Percentiles rank a stretch among this genome's conserved stretches.
phyloP scores from a whole-genome alignment of 2,113 vertebrate species.

The Pedionomus torquatus region DNA sequence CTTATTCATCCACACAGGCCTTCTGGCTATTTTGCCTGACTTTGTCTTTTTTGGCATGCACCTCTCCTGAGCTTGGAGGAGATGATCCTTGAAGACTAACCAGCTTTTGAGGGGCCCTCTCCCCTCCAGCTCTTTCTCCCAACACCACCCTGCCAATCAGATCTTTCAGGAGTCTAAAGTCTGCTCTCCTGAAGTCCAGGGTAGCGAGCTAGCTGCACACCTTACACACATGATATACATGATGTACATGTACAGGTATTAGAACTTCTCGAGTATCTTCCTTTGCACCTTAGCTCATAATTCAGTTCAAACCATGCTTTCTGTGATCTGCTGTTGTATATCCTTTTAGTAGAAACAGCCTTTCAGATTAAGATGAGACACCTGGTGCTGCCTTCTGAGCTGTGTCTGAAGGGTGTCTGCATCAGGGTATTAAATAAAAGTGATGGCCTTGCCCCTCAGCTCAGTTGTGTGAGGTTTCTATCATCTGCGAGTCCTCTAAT shows the following conservation, averaged over 20 bases:
- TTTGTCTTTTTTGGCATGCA: too few species aligned
- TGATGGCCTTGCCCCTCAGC: not conserved
- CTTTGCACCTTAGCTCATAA: not conserved
- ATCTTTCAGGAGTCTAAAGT: too few species aligned
- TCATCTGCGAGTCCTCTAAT: constrained; percentile 3
- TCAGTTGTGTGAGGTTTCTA: not conserved
- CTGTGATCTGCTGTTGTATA: not conserved
- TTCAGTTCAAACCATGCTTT: not conserved
- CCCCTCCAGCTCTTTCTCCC: too few species aligned
- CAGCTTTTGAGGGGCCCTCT: too few species aligned
- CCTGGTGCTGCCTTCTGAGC: not conserved
- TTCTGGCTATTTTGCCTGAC: too few species aligned
- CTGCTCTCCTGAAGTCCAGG: too few species aligned
- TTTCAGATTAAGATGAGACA: not conserved
- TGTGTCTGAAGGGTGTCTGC: not conserved
- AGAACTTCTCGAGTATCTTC: not conserved
- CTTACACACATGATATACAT: too few species aligned
- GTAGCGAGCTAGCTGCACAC: too few species aligned
- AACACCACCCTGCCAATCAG: too few species aligned
- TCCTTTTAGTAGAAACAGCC: not conserved
- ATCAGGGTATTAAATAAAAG: not conserved
- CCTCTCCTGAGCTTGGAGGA: too few species aligned
- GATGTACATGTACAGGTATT: not conserved
- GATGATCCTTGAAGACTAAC: too few species aligned
- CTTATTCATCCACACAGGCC: too few species aligned